These are phyloP conservation scores for Neodiprion fabricii DNA, from an alignment of 1,140 invertebrate species.

Conservation along the genomic window DNA sequence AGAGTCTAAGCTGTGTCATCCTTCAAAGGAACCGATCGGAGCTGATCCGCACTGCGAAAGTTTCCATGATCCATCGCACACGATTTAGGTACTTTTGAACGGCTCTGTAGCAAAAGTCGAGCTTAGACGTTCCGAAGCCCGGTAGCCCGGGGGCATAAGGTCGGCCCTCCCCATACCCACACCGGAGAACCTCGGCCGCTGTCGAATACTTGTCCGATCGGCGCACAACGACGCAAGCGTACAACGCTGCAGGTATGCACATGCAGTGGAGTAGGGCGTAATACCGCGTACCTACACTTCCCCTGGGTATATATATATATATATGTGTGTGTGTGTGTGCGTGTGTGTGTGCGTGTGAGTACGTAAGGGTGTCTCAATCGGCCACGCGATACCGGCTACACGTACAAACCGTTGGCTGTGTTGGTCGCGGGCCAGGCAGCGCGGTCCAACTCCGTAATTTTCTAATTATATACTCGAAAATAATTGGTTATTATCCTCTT, in stretches of 20 bases:
- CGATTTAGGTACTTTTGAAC: not conserved
- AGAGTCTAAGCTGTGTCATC: not conserved
- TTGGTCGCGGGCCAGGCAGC: slow-evolving; percentile 20
- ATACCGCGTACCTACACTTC: no score
- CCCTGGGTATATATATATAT: no score
- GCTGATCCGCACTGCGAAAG: slow-evolving; percentile 9
- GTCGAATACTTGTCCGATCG: slow-evolving; percentile 66
- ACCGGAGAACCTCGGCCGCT: slow-evolving; percentile 55
- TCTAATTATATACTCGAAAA: slow-evolving; percentile 62
- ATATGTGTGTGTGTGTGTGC: no score
- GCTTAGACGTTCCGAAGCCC: slow-evolving; percentile 52
- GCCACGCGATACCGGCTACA: not conserved
- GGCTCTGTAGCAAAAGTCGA: slow-evolving; percentile 13
- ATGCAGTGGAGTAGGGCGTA: not conserved
- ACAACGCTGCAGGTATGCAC: not conserved
- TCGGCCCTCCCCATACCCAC: slow-evolving; percentile 49
- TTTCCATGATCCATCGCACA: slow-evolving; percentile 20
- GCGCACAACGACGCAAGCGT: slow-evolving; percentile 26
- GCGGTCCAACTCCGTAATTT: slow-evolving; percentile 56
- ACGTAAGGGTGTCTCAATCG: slow-evolving; percentile 5
- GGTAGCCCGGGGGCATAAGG: slow-evolving; percentile 60
- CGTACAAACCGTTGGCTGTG: not conserved
- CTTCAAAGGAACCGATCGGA: not conserved
- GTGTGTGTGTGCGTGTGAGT: not conserved
- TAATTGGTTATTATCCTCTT: slow-evolving; percentile 59